Percentiles rank a stretch among this genome's conserved stretches.
Conservation (phyloP, 2,797 vertebrate species). For the Hippocampus kuda region DNA sequence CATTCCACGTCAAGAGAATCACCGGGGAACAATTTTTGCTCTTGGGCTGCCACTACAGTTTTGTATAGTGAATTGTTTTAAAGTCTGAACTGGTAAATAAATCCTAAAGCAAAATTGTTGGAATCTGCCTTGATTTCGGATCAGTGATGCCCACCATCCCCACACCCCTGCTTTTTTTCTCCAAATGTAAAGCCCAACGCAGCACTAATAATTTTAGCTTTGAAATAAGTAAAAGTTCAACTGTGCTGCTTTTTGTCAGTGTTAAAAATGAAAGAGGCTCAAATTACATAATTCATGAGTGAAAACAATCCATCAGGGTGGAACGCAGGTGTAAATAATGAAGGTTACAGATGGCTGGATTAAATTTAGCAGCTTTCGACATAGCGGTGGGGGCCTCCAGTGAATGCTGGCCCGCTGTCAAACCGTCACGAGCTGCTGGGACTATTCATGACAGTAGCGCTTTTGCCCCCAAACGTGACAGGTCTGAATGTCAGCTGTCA, state of each 20-base stretch:
- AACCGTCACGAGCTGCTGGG: slow-evolving; percentile 5
- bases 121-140: no score
- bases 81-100: no score
- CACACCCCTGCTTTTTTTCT: no score
- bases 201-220: not conserved
- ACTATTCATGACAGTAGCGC: not conserved
- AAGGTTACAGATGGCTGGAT: slow-evolving; percentile 3
- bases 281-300: slow-evolving; percentile 1
- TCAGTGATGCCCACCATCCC: no score
- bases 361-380: not conserved
- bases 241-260: not conserved
- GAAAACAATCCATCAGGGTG: slow-evolving; percentile 3
- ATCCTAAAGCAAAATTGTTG: no score
- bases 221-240: not conserved
- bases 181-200: no score
- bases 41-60: no score
- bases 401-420: slow-evolving; percentile 1
- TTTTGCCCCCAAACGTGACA: slow-evolving; percentile 4
- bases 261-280: not conserved
- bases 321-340: slow-evolving; percentile 9
- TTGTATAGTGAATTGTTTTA: no score
- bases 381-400: not conserved
- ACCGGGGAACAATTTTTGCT: no score
- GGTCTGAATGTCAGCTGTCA: slow-evolving; percentile 1
- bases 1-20: no score